Evolutionary conservation across 2,797 vertebrate genomes (phyloP).

Genomic region (Salmo trutta): DNA sequence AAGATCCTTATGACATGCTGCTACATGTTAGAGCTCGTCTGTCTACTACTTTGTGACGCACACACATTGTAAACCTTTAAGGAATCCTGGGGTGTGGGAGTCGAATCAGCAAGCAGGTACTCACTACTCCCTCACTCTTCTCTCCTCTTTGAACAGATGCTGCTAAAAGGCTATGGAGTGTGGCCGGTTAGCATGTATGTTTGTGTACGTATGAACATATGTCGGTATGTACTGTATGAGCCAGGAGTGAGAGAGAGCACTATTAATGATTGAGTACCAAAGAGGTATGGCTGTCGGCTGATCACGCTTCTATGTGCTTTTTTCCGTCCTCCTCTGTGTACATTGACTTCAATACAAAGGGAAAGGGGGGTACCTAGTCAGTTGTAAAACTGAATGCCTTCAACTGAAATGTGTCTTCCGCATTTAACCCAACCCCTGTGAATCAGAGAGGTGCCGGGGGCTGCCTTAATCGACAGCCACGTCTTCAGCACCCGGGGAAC

Average conservation of each 20-base stretch:
- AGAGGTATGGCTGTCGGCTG: background rate
- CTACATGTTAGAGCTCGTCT: slow-evolving; percentile 11
- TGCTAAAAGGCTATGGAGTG: background rate
- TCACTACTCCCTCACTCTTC: background rate
- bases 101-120: slow-evolving; percentile 21
- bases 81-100: slow-evolving; percentile 29
- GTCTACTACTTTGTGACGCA: slow-evolving; percentile 17
- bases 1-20: background rate
- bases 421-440: too few relatives aligned
- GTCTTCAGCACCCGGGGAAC: too few relatives aligned
- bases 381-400: too few relatives aligned
- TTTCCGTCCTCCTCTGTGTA: too few relatives aligned
- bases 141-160: background rate
- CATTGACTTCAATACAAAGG: too few relatives aligned
- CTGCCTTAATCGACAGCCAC: too few relatives aligned
- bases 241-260: too few relatives aligned
- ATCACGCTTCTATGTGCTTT: background rate
- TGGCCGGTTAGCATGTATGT: background rate
- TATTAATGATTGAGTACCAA: background rate
- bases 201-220: background rate
- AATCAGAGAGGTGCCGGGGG: too few relatives aligned
- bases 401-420: too few relatives aligned
- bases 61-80: slow-evolving; percentile 8
- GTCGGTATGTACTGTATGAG: background rate
- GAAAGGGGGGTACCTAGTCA: too few relatives aligned